These are phyloP conservation scores for Theristicus caerulescens DNA, from an alignment of 2,113 vertebrate genomes.

Conservation along the genomic window DNA sequence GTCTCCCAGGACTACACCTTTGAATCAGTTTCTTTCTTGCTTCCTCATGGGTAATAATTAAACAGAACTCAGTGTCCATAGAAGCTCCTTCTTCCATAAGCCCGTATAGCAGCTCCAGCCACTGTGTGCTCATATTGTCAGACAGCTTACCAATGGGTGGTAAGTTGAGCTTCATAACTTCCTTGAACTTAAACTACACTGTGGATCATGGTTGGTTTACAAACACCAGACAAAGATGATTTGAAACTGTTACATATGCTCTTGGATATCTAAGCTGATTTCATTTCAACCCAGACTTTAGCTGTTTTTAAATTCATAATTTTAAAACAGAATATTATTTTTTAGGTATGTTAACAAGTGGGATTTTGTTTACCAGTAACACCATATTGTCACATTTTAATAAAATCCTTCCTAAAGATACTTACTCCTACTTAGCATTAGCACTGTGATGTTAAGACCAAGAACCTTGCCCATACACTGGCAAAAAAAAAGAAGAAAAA, in stretches of 20 bases:
- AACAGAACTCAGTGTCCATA: neutral
- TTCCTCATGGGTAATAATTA: neutral
- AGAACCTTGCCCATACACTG: neutral
- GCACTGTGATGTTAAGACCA: neutral
- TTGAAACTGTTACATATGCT: neutral
- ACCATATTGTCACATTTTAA: neutral
- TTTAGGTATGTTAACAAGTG: neutral
- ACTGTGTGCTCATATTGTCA: neutral
- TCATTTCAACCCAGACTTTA: neutral
- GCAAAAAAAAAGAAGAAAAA: neutral
- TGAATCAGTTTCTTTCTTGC: neutral
- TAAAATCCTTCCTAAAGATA: neutral
- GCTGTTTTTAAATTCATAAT: neutral
- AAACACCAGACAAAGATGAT: neutral
- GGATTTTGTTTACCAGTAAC: neutral
- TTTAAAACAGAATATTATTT: neutral
- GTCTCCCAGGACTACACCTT: neutral
- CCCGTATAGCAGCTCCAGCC: neutral
- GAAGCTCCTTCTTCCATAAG: neutral
- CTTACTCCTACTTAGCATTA: neutral
- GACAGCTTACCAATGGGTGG: accelerated
- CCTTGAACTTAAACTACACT: neutral
- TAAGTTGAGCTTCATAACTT: neutral
- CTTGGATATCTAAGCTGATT: neutral
- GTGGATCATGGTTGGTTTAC: accelerated